phyloP scores from a whole-genome alignment of 2,888 invertebrate species.

The Harmothoe impar region DNA sequence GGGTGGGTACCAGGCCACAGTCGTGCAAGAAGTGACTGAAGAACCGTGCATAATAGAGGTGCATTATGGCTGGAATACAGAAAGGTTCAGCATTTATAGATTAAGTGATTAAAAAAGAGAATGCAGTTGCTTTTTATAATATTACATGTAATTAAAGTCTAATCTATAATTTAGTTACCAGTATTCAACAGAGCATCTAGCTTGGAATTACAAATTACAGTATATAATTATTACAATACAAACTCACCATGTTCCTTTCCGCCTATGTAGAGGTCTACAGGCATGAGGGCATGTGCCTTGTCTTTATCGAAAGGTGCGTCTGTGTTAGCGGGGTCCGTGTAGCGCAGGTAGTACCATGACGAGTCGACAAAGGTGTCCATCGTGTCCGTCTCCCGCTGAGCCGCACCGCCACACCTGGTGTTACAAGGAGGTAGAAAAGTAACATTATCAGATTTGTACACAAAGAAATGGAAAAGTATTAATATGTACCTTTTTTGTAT shows the following conservation, averaged over 20 bases:
- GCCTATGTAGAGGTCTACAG: constrained; percentile 97
- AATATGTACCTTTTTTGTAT: too few species aligned
- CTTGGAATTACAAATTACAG: too few species aligned
- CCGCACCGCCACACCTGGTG: constrained; percentile 84
- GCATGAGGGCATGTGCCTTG: constrained; percentile 87
- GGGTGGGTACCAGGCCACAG: constrained; percentile 87
- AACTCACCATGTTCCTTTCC: constrained; percentile 94
- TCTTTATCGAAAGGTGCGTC: constrained; percentile 88
- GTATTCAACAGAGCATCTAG: too few species aligned
- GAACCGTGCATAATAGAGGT: constrained; percentile 98
- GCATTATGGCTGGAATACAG: constrained; percentile 89
- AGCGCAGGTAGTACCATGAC: constrained; percentile 98
- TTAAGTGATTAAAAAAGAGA: background rate
- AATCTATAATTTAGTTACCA: too few species aligned
- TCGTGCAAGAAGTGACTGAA: constrained; percentile 93
- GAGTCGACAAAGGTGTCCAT: constrained; percentile 99
- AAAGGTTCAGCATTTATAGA: background rate
- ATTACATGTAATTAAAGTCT: too few species aligned
- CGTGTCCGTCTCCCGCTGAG: constrained; percentile 95
- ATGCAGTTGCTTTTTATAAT: background rate
- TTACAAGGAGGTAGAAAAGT: too few species aligned
- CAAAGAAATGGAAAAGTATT: too few species aligned
- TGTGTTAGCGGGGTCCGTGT: constrained; percentile 91
- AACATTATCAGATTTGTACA: too few species aligned
- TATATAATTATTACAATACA: too few species aligned